phyloP scores from a whole-genome alignment of 1,140 invertebrate species.

The Globodera rostochiensis region DNA sequence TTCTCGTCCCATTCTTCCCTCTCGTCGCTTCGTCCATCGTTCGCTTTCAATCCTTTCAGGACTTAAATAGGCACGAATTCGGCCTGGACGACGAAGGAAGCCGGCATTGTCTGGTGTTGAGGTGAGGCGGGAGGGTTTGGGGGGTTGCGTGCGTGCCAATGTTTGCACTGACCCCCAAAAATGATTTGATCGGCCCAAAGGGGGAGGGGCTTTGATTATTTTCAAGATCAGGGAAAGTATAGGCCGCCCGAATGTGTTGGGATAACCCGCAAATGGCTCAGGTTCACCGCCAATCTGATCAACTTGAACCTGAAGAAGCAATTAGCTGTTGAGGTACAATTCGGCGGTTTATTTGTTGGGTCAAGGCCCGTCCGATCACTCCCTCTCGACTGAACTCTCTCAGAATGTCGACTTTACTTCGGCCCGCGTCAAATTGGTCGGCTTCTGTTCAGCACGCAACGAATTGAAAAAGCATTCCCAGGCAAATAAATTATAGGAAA shows the following conservation, averaged over 20 bases:
- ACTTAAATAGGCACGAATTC: constrained; percentile 25
- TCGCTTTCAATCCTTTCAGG: constrained; percentile 34
- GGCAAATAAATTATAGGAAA: not conserved
- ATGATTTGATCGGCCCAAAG: not conserved
- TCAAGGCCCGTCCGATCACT: no score
- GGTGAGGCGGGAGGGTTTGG: not conserved
- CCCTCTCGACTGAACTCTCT: not conserved
- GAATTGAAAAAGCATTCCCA: constrained; percentile 33
- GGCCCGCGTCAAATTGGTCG: constrained; percentile 18
- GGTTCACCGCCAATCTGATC: constrained; percentile 11
- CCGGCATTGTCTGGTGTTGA: constrained; percentile 23
- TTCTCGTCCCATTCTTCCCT: not conserved
- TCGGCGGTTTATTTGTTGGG: not conserved
- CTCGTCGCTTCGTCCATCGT: constrained; percentile 14
- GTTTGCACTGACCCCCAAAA: not conserved
- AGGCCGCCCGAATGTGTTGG: no score
- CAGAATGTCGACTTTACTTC: constrained; percentile 27
- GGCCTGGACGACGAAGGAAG: constrained; percentile 21
- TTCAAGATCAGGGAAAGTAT: no score
- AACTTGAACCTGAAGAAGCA: constrained; percentile 4
- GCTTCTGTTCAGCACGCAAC: constrained; percentile 28
- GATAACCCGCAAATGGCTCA: constrained; percentile 11
- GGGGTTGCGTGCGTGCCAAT: no score
- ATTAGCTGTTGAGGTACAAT: not conserved
- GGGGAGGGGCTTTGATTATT: no score